Conservation (phyloP, 2,113 vertebrate genomes). For the Corythoichthys intestinalis region DNA sequence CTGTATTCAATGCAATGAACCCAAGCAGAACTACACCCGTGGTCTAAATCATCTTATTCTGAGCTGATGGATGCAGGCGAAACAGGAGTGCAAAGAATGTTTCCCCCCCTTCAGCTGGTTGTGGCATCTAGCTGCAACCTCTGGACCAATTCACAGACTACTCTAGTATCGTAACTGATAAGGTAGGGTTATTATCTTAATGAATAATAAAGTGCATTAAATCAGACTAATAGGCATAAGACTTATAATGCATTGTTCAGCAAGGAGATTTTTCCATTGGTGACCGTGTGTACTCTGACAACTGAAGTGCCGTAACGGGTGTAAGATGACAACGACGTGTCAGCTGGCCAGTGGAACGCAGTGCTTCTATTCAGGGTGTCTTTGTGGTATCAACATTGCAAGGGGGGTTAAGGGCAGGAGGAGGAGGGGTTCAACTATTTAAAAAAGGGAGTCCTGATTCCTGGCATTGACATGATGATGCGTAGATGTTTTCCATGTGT, state of each 20-base stretch:
- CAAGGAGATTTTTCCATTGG: not conserved
- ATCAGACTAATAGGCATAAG: constrained; percentile 38
- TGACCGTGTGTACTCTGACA: not conserved
- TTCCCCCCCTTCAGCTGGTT: not conserved
- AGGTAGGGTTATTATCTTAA: too few species aligned
- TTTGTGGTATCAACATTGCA: constrained; percentile 39
- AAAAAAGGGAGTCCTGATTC: constrained; percentile 51
- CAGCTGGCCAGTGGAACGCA: constrained; percentile 47
- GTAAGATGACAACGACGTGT: constrained; percentile 28
- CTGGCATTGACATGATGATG: constrained; percentile 16
- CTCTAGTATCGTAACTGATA: constrained; percentile 41
- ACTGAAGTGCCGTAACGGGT: not conserved
- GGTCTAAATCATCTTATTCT: constrained; percentile 2
- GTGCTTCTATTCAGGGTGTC: constrained; percentile 47
- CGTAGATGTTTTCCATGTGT: constrained; percentile 23
- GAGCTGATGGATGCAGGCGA: constrained; percentile 11
- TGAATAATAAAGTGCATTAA: constrained; percentile 12
- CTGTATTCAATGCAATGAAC: constrained; percentile 11
- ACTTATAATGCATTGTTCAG: not conserved
- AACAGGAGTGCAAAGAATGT: not conserved
- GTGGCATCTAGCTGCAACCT: constrained; percentile 37
- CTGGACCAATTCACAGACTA: constrained; percentile 22
- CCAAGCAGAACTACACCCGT: constrained; percentile 19
- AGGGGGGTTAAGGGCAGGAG: constrained; percentile 12
- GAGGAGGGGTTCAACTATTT: constrained; percentile 44